These are phyloP conservation scores for Belgica antarctica DNA, from an alignment of 2,888 invertebrate species.

Conservation along the genomic window DNA sequence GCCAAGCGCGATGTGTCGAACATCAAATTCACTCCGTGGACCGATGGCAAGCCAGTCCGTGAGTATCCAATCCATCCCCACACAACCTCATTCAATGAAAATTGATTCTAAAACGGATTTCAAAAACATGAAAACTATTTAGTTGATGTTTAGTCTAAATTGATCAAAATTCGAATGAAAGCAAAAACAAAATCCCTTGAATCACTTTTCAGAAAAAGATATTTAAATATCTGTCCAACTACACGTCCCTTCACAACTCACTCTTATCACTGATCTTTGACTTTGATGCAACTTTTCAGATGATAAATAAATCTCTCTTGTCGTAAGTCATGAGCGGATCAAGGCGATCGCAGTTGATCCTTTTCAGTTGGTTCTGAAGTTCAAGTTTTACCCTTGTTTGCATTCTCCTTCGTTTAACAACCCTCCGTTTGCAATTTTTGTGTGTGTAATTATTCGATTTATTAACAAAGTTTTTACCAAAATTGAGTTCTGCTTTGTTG, in stretches of 20 bases:
- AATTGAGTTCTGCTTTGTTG: background rate
- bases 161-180: too few species aligned
- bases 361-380: background rate
- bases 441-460: background rate
- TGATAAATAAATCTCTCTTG: conserved; percentile 33
- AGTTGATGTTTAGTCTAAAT: too few species aligned
- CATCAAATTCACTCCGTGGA: conserved; percentile 85
- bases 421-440: background rate
- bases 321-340: conserved; percentile 23
- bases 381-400: background rate
- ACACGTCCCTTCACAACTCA: background rate
- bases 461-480: background rate
- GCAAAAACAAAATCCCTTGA: too few species aligned
- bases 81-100: background rate
- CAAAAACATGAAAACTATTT: too few species aligned
- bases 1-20: conserved; percentile 70
- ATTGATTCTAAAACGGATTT: background rate
- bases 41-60: conserved; percentile 83
- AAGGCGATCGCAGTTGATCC: background rate
- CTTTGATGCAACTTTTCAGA: conserved; percentile 16
- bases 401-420: background rate
- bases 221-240: too few species aligned
- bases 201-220: background rate
- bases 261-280: background rate
- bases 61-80: conserved; percentile 56